Percentiles rank a stretch among this genome's conserved stretches.
These are phyloP conservation scores for Chrosomus eos DNA, from an alignment of 2,797 vertebrate species.

Conservation along the genomic window DNA sequence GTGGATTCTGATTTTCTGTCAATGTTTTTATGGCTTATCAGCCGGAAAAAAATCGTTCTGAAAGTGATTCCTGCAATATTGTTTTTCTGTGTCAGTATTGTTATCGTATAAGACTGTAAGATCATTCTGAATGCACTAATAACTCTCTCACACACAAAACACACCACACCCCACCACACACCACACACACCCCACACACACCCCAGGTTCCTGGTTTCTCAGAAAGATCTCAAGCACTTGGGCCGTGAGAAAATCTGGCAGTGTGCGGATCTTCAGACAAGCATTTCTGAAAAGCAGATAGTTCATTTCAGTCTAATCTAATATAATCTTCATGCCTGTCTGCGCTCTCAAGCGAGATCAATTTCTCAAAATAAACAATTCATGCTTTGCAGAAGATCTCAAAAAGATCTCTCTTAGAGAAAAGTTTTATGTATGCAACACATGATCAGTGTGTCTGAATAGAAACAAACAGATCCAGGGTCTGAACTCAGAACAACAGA, in stretches of 20 bases:
- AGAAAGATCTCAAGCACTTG: background rate
- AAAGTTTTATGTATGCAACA: background rate
- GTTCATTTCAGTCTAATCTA: conserved; percentile 5
- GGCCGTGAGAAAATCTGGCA: background rate
- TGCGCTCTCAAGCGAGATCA: background rate
- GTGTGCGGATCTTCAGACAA: background rate
- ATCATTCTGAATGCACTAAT: too few relatives aligned
- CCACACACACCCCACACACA: too few relatives aligned
- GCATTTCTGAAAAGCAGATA: conserved; percentile 9
- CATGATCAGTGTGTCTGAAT: background rate
- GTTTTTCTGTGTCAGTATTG: background rate
- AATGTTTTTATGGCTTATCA: background rate
- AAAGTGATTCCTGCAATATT: background rate
- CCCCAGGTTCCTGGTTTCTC: background rate
- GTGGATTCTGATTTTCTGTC: too few relatives aligned
- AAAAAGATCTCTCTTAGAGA: background rate
- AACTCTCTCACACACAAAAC: too few relatives aligned
- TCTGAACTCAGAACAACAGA: background rate
- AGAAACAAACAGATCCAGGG: background rate
- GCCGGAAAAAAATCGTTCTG: too few relatives aligned
- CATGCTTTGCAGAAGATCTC: background rate
- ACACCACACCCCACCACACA: too few relatives aligned
- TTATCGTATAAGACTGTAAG: background rate
- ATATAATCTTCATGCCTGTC: background rate
- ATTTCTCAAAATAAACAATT: conserved; percentile 21